Evolutionary conservation across 2,888 invertebrate genomes (phyloP), one percentile per base, ranked within the genome.

Genomic region (Drosophila macrothrix): DNA sequence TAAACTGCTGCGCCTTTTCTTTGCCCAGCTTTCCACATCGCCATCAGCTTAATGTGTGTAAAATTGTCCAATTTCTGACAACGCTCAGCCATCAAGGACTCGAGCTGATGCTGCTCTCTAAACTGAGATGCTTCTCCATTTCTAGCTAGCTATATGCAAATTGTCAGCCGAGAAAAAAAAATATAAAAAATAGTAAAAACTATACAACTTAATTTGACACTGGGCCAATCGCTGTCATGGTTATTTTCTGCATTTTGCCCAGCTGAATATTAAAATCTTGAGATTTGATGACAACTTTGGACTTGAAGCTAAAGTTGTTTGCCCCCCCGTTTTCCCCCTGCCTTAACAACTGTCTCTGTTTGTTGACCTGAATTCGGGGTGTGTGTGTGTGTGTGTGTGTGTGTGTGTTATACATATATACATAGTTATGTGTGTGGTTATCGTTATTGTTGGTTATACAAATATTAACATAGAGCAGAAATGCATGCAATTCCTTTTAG

Each of bases 241-340:
- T 56, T 72, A 75, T 84, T 86, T 90, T 90, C 82, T 85, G 78
- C 80, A 73, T 82, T 77, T 46, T 53, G 76, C 64, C 74, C 69
- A 67, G 33, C 69, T 72, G 70, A 66, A 67, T 76, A 84, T 78
- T 68, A 41, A 80, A 76, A 62, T 68, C 63, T 49, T 54, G 2
- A 41, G 16, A 50, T 65, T 83, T 85, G 73, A 79, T 77, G 83
- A 81, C 88, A 73, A 70, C 67, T 74, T 76, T 73, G 49, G 66
- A 73, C 60, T 80, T 73, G 77, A 65, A 37, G 39, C 55, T 29
- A 9, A 25, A 46, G 12, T 58, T 35, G 53, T 54, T 54, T 59
- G 76, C 62, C 28, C 58, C 14, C 41, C 31, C 50, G 10, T 29
- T 29, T 28, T 4, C 39, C 54, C 19, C 22, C 19, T 0, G 35